Conservation (phyloP, 2,888 invertebrate genomes). For the Busseola fusca region DNA sequence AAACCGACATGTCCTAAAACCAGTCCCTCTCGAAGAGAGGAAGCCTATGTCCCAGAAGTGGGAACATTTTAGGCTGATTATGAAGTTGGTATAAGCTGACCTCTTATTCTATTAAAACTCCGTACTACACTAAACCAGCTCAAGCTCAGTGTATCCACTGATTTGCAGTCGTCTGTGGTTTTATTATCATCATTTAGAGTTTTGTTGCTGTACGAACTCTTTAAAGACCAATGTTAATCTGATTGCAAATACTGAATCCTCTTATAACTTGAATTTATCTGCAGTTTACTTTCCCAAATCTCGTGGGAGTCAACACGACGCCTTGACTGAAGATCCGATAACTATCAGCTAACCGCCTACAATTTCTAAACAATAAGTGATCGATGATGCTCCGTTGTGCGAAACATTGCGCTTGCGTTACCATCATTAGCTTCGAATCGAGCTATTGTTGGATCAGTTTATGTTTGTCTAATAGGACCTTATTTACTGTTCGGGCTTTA, state of each 20-base stretch:
- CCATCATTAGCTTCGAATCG: conserved; percentile 45
- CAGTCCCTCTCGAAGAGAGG: no score
- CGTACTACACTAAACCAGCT: not conserved
- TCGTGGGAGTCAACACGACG: conserved; percentile 59
- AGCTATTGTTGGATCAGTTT: conserved; percentile 32
- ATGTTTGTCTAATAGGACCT: conserved; percentile 36
- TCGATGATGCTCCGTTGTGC: conserved; percentile 62
- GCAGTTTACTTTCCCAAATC: conserved; percentile 38
- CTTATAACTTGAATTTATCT: conserved; percentile 19
- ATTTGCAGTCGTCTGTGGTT: no score
- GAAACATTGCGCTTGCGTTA: conserved; percentile 59
- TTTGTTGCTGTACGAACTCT: not conserved
- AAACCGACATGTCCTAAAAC: no score
- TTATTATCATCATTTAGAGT: no score
- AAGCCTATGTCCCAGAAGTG: no score
- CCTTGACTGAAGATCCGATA: conserved; percentile 58
- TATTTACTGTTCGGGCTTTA: conserved; percentile 35
- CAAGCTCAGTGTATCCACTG: no score
- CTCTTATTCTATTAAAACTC: not conserved
- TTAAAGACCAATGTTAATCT: not conserved
- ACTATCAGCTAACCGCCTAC: conserved; percentile 72
- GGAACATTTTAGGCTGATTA: no score
- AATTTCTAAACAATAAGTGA: conserved; percentile 68
- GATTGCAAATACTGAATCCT: not conserved
- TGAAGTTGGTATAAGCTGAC: not conserved